These are phyloP conservation scores for Ophraella communa DNA, from an alignment of 2,888 invertebrate species.

Conservation along the genomic window DNA sequence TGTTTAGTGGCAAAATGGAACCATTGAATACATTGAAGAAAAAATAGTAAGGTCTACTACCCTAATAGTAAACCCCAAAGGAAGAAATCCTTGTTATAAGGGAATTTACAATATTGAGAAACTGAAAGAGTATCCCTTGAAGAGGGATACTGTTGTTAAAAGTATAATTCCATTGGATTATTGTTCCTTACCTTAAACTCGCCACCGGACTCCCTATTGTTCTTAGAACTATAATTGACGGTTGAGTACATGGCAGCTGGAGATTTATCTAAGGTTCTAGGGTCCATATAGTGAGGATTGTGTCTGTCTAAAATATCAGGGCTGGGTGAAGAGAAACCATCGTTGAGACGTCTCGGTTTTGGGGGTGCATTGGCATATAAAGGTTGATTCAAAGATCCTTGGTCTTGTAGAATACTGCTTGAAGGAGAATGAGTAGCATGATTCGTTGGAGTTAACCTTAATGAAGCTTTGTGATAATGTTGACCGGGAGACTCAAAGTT, in stretches of 20 bases:
- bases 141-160: too few relatives aligned
- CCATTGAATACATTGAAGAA: too few relatives aligned
- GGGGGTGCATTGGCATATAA: constrained; percentile 91
- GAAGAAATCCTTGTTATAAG: too few relatives aligned
- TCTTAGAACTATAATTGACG: constrained; percentile 46
- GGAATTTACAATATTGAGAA: too few relatives aligned
- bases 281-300: constrained; percentile 45
- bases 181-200: constrained; percentile 29
- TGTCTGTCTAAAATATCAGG: constrained; percentile 66
- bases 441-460: background rate
- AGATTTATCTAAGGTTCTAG: constrained; percentile 56
- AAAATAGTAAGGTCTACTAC: too few relatives aligned
- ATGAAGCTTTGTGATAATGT: constrained; percentile 9
- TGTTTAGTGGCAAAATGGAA: too few relatives aligned
- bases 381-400: constrained; percentile 67
- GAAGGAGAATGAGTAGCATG: constrained; percentile 14
- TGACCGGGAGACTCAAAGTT: constrained; percentile 20
- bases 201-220: constrained; percentile 40
- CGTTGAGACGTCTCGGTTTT: constrained; percentile 81
- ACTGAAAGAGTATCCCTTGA: too few relatives aligned
- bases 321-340: constrained; percentile 77
- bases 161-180: too few relatives aligned
- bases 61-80: too few relatives aligned
- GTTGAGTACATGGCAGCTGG: constrained; percentile 48
- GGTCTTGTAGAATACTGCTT: constrained; percentile 36